These are phyloP conservation scores for Mantis religiosa DNA, from an alignment of 2,888 invertebrate genomes.

Conservation along the genomic window DNA sequence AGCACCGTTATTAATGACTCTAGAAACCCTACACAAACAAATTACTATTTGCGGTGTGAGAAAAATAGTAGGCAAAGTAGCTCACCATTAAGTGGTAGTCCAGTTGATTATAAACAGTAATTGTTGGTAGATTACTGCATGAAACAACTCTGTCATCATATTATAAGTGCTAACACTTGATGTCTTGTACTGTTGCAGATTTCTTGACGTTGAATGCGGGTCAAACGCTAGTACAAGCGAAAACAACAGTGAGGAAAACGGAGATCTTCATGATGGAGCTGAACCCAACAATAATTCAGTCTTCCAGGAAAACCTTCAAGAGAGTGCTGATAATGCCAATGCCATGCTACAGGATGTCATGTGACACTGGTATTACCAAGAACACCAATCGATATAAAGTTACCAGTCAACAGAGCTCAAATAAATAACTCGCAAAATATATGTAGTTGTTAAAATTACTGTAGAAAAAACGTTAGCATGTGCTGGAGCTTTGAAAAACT, in stretches of 20 bases:
- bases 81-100: too few species aligned
- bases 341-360: not conserved
- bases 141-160: too few species aligned
- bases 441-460: not conserved
- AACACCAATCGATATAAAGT: not conserved
- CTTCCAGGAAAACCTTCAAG: constrained; percentile 34
- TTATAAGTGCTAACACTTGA: too few species aligned
- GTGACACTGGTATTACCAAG: not conserved
- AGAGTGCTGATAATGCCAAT: constrained; percentile 15
- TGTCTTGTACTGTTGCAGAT: constrained; percentile 27
- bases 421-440: not conserved
- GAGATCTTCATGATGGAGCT: constrained; percentile 31
- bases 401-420: not conserved
- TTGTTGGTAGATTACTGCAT: too few species aligned
- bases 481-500: not conserved
- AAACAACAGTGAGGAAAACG: constrained; percentile 30
- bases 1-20: too few species aligned
- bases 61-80: too few species aligned
- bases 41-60: too few species aligned
- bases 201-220: constrained; percentile 36
- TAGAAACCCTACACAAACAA: too few species aligned
- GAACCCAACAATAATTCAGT: constrained; percentile 37
- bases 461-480: not conserved
- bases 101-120: too few species aligned
- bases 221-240: constrained; percentile 31